phyloP scores from a whole-genome alignment of 2,797 vertebrate genomes.

The Tragelaphus oryx region DNA sequence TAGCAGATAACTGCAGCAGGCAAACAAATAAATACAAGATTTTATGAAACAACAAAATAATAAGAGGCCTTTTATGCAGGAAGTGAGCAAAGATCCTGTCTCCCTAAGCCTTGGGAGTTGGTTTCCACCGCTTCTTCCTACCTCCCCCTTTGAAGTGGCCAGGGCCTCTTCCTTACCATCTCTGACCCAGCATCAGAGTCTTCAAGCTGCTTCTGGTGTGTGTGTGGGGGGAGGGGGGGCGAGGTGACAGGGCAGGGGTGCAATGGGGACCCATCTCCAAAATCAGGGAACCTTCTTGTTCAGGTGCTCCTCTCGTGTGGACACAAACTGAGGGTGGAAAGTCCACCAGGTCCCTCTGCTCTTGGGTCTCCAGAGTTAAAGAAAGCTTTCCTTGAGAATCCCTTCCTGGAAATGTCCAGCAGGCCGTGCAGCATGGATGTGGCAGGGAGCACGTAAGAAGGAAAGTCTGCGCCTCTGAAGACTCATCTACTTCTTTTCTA shows the following conservation, averaged over 20 bases:
- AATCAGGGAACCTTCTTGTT: not conserved
- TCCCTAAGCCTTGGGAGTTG: not conserved
- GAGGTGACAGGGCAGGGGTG: not conserved
- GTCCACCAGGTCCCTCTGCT: not conserved
- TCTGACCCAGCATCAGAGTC: not conserved
- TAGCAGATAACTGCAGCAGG: not conserved
- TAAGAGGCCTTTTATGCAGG: not conserved
- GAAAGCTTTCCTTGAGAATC: not conserved
- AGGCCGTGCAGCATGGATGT: not conserved
- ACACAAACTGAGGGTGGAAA: not conserved
- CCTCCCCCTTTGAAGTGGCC: not conserved
- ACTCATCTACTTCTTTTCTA: not conserved
- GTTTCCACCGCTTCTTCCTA: not conserved
- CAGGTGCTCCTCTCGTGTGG: not conserved
- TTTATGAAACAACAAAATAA: not conserved
- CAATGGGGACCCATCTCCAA: not conserved
- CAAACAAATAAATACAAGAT: not conserved
- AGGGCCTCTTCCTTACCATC: not conserved
- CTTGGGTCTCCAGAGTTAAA: not conserved
- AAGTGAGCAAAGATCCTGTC: not conserved
- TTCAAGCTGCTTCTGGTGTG: not conserved
- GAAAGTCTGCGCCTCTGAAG: not conserved
- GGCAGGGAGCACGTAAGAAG: not conserved
- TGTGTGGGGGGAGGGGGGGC: rapidly evolving
- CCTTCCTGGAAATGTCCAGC: not conserved